These are phyloP conservation scores for Phaedon cochleariae DNA, from an alignment of 2,888 invertebrate species.

Conservation along the genomic window DNA sequence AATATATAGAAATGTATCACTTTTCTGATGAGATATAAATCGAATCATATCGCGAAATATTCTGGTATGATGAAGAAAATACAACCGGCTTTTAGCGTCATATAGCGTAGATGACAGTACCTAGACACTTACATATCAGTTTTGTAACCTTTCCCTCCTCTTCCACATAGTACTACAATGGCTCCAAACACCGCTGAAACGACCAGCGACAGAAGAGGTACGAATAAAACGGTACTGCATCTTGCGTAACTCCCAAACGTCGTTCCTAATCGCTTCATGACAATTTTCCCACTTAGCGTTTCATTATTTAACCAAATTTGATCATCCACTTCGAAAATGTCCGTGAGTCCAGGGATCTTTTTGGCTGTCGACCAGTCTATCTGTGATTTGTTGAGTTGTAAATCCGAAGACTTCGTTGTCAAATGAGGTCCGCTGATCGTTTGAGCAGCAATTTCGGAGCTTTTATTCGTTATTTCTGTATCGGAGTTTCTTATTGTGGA, in stretches of 20 bases:
- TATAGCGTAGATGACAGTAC: no score
- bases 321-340: not conserved
- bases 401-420: not conserved
- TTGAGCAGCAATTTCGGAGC: not conserved
- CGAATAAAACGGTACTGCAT: constrained; percentile 50
- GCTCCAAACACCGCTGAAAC: constrained; percentile 47
- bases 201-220: constrained; percentile 49
- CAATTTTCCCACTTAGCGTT: constrained; percentile 17
- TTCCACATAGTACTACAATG: constrained; percentile 29
- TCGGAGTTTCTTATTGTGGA: not conserved
- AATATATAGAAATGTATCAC: no score
- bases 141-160: constrained; percentile 46
- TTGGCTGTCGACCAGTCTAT: constrained; percentile 5
- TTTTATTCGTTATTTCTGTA: not conserved
- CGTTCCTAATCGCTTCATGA: constrained; percentile 18
- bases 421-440: not conserved
- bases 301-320: constrained; percentile 26
- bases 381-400: not conserved
- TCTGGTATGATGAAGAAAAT: not conserved
- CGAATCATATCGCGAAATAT: no score
- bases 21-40: no score
- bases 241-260: constrained; percentile 17
- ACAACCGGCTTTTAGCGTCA: no score
- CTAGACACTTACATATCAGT: constrained; percentile 46
- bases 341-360: not conserved